Evolutionary conservation across 2,888 invertebrate genomes (phyloP), one percentile per base, ranked within the genome.

Genomic region (Mactromeris polynyma): DNA sequence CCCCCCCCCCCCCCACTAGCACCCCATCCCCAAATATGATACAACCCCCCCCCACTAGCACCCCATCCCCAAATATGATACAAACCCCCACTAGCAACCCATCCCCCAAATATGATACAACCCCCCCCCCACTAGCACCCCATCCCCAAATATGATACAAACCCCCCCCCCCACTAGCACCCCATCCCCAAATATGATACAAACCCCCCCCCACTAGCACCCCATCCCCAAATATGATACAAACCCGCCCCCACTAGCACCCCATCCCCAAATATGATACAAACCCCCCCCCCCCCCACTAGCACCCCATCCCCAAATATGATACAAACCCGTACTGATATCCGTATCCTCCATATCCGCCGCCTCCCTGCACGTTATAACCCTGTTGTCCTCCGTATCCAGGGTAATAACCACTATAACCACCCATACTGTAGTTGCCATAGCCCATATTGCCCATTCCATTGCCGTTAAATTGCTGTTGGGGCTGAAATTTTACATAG

Each of bases 391-490:
- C 89, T 21, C 86, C 87, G 36, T 85, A 85, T 51, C 93, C 92
- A 1, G 93, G 93, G 86, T 93, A 94, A 78, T 92, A 93, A 36
- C 92, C 89, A 31, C 93, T 92, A 31, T 88, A 90, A 69, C 94
- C 95, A 80, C 94, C 95, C 94, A 95, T 95, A 86, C 94, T 95
- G 90, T 95, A 95, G 88, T 93, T 89, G 80, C 83, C 80, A 36
- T 89, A 88, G 19, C 90, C 84, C 87, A 87, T 89, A 64, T 85
- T 89, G 38, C 88, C 90, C 86, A 89, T 90, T 9, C 90, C 92
- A 92, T 85, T 92, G 89, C 89, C 88, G 69, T 88, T 89, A 84
- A 83, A 87, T 86, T 90, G 91, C 54, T 86, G 90, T 64, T 91
- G 93, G 54, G 93, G 92, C 93, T 92, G 85, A 17, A 88, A 90